Percentiles rank a stretch among this genome's conserved stretches.
Conservation (phyloP, 2,888 invertebrate genomes). For the Scaptomyza parva region DNA sequence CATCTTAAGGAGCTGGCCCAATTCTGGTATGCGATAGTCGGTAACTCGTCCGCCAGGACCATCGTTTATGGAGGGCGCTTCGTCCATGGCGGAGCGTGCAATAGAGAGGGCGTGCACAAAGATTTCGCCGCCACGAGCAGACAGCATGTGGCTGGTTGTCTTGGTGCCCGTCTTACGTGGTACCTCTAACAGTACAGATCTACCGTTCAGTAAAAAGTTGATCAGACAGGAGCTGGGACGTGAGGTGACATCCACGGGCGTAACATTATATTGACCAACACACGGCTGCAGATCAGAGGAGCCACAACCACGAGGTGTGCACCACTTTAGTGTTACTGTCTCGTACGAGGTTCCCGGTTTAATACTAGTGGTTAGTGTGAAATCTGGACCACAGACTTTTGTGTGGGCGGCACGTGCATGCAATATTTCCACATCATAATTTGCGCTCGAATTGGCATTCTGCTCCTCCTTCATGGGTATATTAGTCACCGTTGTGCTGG, state of each 20-base stretch:
- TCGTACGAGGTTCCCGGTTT: slow-evolving; percentile 92
- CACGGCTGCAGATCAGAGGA: slow-evolving; percentile 92
- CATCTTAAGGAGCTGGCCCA: slow-evolving; percentile 94
- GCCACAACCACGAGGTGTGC: slow-evolving; percentile 95
- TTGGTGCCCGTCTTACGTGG: slow-evolving; percentile 93
- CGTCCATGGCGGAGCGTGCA: slow-evolving; percentile 94
- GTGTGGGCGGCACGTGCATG: slow-evolving; percentile 95
- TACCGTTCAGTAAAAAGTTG: slow-evolving; percentile 97
- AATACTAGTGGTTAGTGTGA: slow-evolving; percentile 86
- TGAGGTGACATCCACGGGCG: slow-evolving; percentile 98
- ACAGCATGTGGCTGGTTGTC: slow-evolving; percentile 95
- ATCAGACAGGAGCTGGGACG: slow-evolving; percentile 98
- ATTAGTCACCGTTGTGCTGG: slow-evolving; percentile 98
- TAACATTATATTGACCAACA: slow-evolving; percentile 94
- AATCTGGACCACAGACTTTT: slow-evolving; percentile 90
- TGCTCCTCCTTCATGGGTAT: slow-evolving; percentile 99
- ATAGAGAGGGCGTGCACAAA: slow-evolving; percentile 97
- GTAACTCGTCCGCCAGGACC: slow-evolving; percentile 97
- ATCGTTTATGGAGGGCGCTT: slow-evolving; percentile 97
- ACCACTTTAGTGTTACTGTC: slow-evolving; percentile 96
- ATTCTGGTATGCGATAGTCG: slow-evolving; percentile 94
- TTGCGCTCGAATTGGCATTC: slow-evolving; percentile 98
- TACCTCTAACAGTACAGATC: slow-evolving; percentile 96
- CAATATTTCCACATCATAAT: slow-evolving; percentile 99
- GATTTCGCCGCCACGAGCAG: slow-evolving; percentile 97